phyloP scores from a whole-genome alignment of 2,113 vertebrate genomes.

The Leptodactylus fuscus region DNA sequence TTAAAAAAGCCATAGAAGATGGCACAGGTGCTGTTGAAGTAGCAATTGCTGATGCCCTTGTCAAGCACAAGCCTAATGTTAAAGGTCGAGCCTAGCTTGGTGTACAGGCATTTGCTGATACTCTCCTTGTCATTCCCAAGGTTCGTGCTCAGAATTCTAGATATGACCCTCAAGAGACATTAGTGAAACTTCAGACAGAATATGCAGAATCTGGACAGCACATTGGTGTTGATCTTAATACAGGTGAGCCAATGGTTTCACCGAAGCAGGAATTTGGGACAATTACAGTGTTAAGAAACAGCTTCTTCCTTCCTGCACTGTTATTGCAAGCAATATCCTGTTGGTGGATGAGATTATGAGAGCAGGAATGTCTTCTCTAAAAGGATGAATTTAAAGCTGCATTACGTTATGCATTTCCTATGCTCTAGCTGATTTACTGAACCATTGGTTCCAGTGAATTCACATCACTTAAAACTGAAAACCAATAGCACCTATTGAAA shows the following conservation, averaged over 20 bases:
- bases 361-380: slow-evolving; percentile 97
- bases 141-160: slow-evolving; percentile 96
- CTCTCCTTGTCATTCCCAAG: slow-evolving; percentile 94
- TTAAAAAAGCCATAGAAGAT: slow-evolving; percentile 97
- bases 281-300: slow-evolving; percentile 98
- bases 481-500: slow-evolving; percentile 57
- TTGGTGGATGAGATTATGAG: slow-evolving; percentile 98
- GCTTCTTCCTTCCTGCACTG: slow-evolving; percentile 95
- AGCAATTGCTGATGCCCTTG: slow-evolving; percentile 86
- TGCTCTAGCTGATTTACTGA: slow-evolving; percentile 17
- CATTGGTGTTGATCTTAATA: slow-evolving; percentile 89
- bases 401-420: neutral
- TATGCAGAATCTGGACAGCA: slow-evolving; percentile 85
- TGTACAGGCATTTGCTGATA: slow-evolving; percentile 95
- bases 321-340: slow-evolving; percentile 96
- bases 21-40: slow-evolving; percentile 92
- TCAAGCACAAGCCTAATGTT: slow-evolving; percentile 87
- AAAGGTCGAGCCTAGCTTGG: slow-evolving; percentile 94
- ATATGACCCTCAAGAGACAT: slow-evolving; percentile 91
- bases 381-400: slow-evolving; percentile 77
- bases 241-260: slow-evolving; percentile 95
- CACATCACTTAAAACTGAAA: slow-evolving; percentile 60
- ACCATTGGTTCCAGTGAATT: slow-evolving; percentile 54
- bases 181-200: slow-evolving; percentile 93
- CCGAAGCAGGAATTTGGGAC: slow-evolving; percentile 93